phyloP scores from a whole-genome alignment of 1,140 invertebrate genomes.

The Lasaia peninsularis region DNA sequence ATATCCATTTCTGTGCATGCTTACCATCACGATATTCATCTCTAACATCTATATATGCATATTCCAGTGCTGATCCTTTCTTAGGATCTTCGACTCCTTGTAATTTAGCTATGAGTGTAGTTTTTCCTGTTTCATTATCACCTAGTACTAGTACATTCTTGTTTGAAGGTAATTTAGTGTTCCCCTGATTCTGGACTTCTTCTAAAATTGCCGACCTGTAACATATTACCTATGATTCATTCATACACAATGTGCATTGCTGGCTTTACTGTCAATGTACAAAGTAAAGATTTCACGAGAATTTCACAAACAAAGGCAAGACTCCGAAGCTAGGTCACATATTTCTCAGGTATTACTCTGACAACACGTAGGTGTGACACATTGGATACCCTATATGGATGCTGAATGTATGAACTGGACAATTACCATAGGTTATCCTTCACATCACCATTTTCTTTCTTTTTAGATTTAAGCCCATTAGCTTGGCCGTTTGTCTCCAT shows the following conservation, averaged over 20 bases:
- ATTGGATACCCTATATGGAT: conserved; percentile 74
- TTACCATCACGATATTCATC: conserved; percentile 99
- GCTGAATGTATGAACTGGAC: conserved; percentile 64
- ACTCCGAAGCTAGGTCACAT: conserved; percentile 66
- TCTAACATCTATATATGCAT: conserved; percentile 98
- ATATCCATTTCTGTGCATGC: conserved; percentile 28
- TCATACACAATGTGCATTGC: background rate
- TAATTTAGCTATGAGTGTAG: conserved; percentile 95
- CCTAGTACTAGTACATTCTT: conserved; percentile 95
- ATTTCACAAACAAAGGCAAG: conserved; percentile 63
- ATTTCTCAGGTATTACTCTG: conserved; percentile 69
- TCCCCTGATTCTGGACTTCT: conserved; percentile 95
- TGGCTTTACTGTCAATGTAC: background rate
- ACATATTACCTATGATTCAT: conserved; percentile 39
- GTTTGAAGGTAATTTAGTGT: conserved; percentile 94
- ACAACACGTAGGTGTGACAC: conserved; percentile 76
- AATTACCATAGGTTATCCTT: conserved; percentile 83
- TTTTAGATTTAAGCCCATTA: conserved; percentile 81
- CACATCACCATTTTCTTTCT: conserved; percentile 80
- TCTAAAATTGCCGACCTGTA: conserved; percentile 94
- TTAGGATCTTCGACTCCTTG: conserved; percentile 97
- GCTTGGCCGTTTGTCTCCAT: conserved; percentile 78
- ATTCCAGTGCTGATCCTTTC: conserved; percentile 98
- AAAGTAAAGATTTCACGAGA: conserved; percentile 29
- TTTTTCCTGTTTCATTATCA: conserved; percentile 98